A percentile compares a stretch with the other conserved stretches of the same genome.
Evolutionary conservation across 53 echinoderm and acorn worm genomes (phyloP).

Genomic region (Mesocentrotus franciscanus): DNA sequence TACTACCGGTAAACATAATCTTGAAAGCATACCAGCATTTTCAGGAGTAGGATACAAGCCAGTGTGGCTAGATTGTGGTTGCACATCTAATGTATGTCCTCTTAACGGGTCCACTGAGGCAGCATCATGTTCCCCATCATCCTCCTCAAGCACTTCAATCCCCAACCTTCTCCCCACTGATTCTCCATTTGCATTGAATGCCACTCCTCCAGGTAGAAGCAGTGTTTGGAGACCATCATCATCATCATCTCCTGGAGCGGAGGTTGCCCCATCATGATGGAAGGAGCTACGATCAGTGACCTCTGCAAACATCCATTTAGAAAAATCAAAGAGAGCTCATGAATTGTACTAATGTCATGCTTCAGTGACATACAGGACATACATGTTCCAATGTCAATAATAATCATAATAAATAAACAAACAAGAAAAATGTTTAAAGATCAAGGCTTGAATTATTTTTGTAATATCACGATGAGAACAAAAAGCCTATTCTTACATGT

Average conservation of each 20-base stretch:
- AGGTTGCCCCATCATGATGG: slow-evolving; percentile 8
- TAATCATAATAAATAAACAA: no score
- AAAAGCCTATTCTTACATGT: no score
- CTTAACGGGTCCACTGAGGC: neutral
- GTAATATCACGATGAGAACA: no score
- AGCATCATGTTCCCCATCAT: neutral
- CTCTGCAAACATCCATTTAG: neutral
- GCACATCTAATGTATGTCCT: neutral
- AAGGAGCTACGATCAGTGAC: neutral
- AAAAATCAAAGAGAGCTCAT: no score
- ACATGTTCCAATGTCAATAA: no score
- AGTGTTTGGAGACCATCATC: slow-evolving; percentile 43
- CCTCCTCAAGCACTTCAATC: slow-evolving; percentile 9
- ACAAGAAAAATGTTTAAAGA: no score
- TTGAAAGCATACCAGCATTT: slow-evolving; percentile 34
- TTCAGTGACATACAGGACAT: no score
- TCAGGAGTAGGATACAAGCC: slow-evolving; percentile 45
- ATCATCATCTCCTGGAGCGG: neutral
- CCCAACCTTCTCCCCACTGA: slow-evolving; percentile 27
- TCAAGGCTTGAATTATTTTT: no score
- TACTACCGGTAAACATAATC: neutral
- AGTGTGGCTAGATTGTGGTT: neutral
- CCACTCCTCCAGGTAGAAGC: slow-evolving; percentile 43
- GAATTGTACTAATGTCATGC: no score
- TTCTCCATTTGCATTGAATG: slow-evolving; percentile 2